Evolutionary conservation across 2,888 invertebrate species (phyloP).

Genomic region (Chymomyza fuscimana): DNA sequence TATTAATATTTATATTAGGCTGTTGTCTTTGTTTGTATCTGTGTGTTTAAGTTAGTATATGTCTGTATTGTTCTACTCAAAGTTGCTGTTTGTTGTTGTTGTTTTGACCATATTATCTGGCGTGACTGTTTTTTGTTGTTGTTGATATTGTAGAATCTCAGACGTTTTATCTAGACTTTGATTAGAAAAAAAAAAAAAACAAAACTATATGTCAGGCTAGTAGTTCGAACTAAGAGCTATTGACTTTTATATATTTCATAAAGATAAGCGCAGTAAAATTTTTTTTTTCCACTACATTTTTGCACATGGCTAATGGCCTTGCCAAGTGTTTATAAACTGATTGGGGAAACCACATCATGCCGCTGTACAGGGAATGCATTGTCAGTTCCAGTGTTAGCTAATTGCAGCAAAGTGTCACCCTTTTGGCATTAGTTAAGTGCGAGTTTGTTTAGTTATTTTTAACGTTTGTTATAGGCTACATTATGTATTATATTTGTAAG

Average conservation of each 20-base stretch:
- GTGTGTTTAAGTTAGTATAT: constrained; percentile 28
- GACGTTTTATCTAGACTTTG: background rate
- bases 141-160: background rate
- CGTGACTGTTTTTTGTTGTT: too few species aligned
- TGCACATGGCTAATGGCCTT: background rate
- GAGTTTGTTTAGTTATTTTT: background rate
- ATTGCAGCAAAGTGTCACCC: background rate
- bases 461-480: background rate
- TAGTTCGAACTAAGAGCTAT: background rate
- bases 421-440: background rate
- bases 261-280: background rate
- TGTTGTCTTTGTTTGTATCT: constrained; percentile 51
- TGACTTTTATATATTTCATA: background rate
- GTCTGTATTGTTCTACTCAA: constrained; percentile 2
- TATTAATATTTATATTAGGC: constrained; percentile 22
- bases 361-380: background rate
- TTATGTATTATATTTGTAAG: background rate
- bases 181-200: background rate
- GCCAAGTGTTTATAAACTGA: background rate
- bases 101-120: constrained; percentile 5
- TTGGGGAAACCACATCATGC: background rate
- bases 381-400: background rate
- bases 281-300: too few species aligned
- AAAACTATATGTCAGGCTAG: background rate
- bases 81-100: background rate